Conservation (phyloP, 2,113 vertebrate genomes). For the Burhinus bistriatus region DNA sequence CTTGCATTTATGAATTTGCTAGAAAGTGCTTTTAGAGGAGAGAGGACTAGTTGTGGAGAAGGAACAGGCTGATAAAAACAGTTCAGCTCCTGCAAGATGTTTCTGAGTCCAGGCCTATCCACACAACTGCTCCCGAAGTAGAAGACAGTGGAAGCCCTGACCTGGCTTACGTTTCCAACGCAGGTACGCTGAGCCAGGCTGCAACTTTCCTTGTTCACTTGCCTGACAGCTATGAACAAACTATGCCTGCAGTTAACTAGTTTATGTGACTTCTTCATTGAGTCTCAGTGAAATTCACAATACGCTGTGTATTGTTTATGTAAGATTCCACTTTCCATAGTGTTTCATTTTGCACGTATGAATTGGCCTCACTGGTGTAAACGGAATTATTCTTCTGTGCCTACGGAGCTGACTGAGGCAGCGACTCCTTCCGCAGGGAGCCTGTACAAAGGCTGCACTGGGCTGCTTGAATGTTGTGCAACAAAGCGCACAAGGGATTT, state of each 20-base stretch:
- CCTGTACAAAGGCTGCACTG: neutral
- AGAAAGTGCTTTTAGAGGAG: neutral
- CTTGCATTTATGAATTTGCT: neutral
- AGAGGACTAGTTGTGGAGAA: neutral
- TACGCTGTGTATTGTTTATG: neutral
- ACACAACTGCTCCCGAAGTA: fast-evolving
- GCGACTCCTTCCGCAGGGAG: fast-evolving
- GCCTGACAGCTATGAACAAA: neutral
- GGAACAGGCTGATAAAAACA: neutral
- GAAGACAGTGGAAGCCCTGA: neutral
- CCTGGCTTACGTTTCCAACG: neutral
- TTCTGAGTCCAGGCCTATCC: neutral
- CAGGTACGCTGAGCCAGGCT: neutral
- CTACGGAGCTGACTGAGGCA: neutral
- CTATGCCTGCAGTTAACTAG: no score
- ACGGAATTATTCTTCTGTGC: neutral
- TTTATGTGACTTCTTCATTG: neutral
- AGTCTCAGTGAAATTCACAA: neutral
- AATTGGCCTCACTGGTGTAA: neutral
- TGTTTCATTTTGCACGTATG: neutral
- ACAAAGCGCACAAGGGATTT: neutral
- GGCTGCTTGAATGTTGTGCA: fast-evolving
- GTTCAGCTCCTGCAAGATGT: neutral
- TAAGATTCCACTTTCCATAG: neutral
- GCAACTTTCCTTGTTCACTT: neutral